Conservation (phyloP, 2,113 vertebrate genomes). For the Camelus bactrianus region DNA sequence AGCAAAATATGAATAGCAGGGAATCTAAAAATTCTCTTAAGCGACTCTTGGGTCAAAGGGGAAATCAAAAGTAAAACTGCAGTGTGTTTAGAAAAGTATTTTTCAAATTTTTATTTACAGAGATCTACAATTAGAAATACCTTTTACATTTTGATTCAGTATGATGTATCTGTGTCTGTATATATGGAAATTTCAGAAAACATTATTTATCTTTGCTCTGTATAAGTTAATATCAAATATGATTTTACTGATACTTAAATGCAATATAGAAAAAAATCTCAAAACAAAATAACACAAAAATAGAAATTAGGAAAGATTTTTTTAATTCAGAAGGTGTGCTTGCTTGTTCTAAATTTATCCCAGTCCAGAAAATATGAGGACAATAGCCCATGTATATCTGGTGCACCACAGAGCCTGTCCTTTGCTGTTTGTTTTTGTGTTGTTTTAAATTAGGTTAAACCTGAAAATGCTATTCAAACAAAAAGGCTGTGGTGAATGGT, state of each 20-base stretch:
- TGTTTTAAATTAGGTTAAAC: constrained; percentile 49
- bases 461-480: constrained; percentile 40
- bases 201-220: not conserved
- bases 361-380: not conserved
- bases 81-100: not conserved
- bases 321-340: constrained; percentile 11
- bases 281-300: constrained; percentile 23
- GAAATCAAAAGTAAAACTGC: not conserved
- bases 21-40: constrained; percentile 23
- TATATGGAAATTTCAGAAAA: not conserved
- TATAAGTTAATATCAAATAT: constrained; percentile 27
- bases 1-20: not conserved
- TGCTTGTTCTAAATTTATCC: not conserved
- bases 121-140: not conserved
- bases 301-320: constrained; percentile 30
- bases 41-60: not conserved
- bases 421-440: not conserved
- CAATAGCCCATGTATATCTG: not conserved
- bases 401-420: not conserved
- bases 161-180: not conserved
- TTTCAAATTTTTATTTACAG: constrained; percentile 41
- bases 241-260: constrained; percentile 16
- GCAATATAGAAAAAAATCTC: constrained; percentile 2
- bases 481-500: not conserved
- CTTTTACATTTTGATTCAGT: constrained; percentile 18